Base-by-base conservation (phyloP, 2,888 invertebrate genomes). In the Euplagia quadripunctaria region DNA sequence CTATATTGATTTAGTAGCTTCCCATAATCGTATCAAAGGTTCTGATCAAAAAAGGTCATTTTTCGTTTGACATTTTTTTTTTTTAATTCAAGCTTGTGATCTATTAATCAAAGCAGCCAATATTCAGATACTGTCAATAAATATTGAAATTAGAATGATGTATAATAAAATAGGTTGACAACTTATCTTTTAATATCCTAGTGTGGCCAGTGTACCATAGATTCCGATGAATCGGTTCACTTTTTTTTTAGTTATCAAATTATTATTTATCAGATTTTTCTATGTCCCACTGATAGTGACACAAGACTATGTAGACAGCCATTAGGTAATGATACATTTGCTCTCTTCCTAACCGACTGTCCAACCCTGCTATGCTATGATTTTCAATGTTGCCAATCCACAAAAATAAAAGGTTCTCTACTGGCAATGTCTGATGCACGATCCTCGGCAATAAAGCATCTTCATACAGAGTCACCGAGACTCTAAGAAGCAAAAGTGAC, bases 1-100 rank as follows among this genome's bases (percentile, higher is more conserved):
- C 72, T 68, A 64, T 80, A 82, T 84, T 84, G 75, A 78, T 82
- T 80, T 68, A 84, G 82, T 80, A 49, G 76, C 70, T 63, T n/a
- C 46, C 68, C 49, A 61, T 65, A 49, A 68, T 68, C 61, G 71
- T 75, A 75, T 75, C 74, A 20, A 55, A 68, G 64, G 17, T 4
- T 61, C 12, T 41, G 58, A 75, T 75, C 74, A 20, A 31, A 16
- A 68, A 31, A 31, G 20, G 49, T 31, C 68, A 46, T 67, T 74
- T 68, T 70, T 68, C 51, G 16, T 46, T 46, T 64, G 68, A 64
- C 64, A 58, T 41, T 8, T 70, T 16, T 61, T n/a, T 63, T 64
- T 64, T 71, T 74, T 64, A 31, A 64, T 58, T 74, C 51, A 64
- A 64, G 41, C 46, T 64, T 64, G 41, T 71, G 64, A 64, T 52